Evolutionary conservation across 2,888 invertebrate genomes (phyloP), one percentile per base, ranked within the genome.

Genomic region (Tortricodes alternella): DNA sequence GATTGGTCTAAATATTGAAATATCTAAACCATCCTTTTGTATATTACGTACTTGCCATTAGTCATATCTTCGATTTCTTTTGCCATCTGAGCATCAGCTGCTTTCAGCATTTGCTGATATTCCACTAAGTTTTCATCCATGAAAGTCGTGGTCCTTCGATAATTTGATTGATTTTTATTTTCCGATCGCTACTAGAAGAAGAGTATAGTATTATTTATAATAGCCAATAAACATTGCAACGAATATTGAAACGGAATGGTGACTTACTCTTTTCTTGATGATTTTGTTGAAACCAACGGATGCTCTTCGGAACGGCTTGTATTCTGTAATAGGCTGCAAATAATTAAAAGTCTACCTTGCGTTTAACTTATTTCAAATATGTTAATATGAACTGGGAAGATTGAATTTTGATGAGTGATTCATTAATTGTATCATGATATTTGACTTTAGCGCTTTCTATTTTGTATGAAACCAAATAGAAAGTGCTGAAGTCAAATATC

Each of bases 1-100:
- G 3, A 27, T n/a, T 27, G 1, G n/a, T 8, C n/a, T 2, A n/a
- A 9, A 4, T 27, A 27, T 3, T n/a, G n/a, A 29, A 9, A n/a
- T 29, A 11, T n/a, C 9, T 1, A n/a, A 29, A 5, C 11, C 3
- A 3, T 21, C 3, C 3, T 21, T 21, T 4, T 21, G 0, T n/a
- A 4, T 24, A 5, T 34, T 48, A 55, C 85, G 64, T 73, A 90
- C 89, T 95, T 95, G 58, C 95, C 95, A 61, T 96, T 93, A n/a
- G 95, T 95, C 95, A 97, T 96, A 65, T 94, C 93, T 65, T 96
- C 94, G 62, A 97, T 95, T 63, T 95, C 95, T 27, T 94, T 92
- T 48, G 94, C 93, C 95, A 97, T 96, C 73, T 95, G 94, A 6
- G 93, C 92, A 73, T 96, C 90, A 5, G 95, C 95, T n/a, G 92